Conservation (phyloP, 2,797 vertebrate genomes). For the Schizothorax lantsangensis region DNA sequence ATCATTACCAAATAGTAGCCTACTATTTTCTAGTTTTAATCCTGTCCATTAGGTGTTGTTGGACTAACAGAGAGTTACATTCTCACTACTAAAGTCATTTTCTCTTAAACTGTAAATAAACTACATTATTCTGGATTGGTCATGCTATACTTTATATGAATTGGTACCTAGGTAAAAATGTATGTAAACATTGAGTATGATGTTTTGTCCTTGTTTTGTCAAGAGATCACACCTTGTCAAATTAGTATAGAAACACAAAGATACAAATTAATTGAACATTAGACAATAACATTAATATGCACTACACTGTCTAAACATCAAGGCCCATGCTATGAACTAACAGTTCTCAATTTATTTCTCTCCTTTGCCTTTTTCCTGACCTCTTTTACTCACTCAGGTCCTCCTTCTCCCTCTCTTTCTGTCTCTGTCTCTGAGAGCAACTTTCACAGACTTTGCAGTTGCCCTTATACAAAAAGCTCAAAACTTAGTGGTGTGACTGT, state of each 20-base stretch:
- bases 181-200: neutral
- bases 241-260: slow-evolving; percentile 12
- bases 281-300: neutral
- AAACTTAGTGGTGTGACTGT: slow-evolving; percentile 92
- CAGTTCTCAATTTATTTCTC: slow-evolving; percentile 5
- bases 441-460: slow-evolving; percentile 45
- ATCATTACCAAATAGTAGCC: slow-evolving; percentile 20
- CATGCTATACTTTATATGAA: neutral
- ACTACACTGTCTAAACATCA: slow-evolving; percentile 3
- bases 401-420: neutral
- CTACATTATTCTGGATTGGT: neutral
- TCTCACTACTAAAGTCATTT: neutral
- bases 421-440: slow-evolving; percentile 26
- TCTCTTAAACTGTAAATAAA: neutral
- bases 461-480: slow-evolving; percentile 66
- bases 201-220: neutral
- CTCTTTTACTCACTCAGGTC: slow-evolving; percentile 1
- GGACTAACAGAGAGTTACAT: neutral
- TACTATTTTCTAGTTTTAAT: slow-evolving; percentile 23
- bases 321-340: neutral
- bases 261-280: neutral
- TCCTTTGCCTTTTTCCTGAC: slow-evolving; percentile 1
- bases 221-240: neutral
- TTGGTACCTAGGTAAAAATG: neutral
- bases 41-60: slow-evolving; percentile 36